These are phyloP conservation scores for Labia minor DNA, from an alignment of 2,888 invertebrate genomes.

Conservation along the genomic window DNA sequence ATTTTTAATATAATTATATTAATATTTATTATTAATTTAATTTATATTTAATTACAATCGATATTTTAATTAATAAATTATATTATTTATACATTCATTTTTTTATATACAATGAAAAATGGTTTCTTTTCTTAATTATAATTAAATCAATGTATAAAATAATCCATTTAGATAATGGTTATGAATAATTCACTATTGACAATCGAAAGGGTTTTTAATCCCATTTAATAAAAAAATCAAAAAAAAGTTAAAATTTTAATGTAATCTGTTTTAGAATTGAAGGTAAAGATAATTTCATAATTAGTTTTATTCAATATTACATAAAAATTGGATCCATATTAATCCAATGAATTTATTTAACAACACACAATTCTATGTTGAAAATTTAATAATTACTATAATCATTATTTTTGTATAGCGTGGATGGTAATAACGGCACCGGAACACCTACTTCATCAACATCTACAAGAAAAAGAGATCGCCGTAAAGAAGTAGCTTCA, in stretches of 20 bases:
- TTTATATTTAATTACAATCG: no score
- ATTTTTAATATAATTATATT: no score
- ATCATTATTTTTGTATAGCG: neutral
- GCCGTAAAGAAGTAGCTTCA: neutral
- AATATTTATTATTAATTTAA: no score
- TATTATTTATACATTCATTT: neutral
- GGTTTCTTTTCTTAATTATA: neutral
- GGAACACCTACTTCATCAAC: neutral
- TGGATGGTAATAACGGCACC: neutral
- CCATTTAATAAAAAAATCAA: conserved; percentile 1
- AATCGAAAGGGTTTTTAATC: conserved; percentile 7
- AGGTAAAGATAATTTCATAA: neutral
- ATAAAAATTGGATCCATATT: no score
- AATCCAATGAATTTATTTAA: no score
- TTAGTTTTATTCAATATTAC: neutral
- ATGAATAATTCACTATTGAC: conserved; percentile 5
- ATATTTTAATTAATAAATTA: no score
- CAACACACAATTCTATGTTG: no score
- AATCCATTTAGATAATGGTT: conserved; percentile 1
- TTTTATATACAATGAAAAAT: neutral
- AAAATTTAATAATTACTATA: neutral
- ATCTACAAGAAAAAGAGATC: neutral
- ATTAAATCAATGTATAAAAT: conserved; percentile 7
- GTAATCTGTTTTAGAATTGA: neutral
- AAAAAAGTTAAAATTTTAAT: neutral